These are phyloP conservation scores for Thera obeliscata DNA, from an alignment of 2,888 invertebrate genomes.

Conservation along the genomic window DNA sequence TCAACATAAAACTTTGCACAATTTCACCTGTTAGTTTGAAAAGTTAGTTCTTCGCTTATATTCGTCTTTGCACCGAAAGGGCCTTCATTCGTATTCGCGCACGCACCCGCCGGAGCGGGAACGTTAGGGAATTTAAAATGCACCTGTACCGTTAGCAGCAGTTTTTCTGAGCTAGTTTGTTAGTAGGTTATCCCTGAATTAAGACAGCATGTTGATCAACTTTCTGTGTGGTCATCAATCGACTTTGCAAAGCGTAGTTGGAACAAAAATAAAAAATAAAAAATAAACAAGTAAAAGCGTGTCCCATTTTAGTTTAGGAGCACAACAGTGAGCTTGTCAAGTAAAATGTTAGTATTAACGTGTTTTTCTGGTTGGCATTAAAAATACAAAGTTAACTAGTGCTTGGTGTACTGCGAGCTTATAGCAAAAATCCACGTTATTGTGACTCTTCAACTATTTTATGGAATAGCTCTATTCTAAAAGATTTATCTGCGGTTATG, in stretches of 20 bases:
- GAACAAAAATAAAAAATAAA: too few relatives aligned
- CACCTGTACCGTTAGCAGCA: conserved; percentile 12
- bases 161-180: not conserved
- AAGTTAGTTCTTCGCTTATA: conserved; percentile 20
- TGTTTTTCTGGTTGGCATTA: too few relatives aligned
- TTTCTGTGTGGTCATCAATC: too few relatives aligned
- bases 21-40: conserved; percentile 11
- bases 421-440: conserved; percentile 1
- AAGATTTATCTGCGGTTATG: not conserved
- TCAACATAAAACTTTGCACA: conserved; percentile 11
- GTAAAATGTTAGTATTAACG: too few relatives aligned
- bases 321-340: not conserved
- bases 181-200: too few relatives aligned
- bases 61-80: conserved; percentile 21
- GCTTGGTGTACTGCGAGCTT: not conserved
- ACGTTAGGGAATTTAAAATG: conserved; percentile 29
- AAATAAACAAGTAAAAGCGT: too few relatives aligned
- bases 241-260: too few relatives aligned
- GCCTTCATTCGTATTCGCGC: conserved; percentile 30
- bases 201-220: too few relatives aligned
- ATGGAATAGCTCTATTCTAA: not conserved
- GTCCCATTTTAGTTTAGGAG: too few relatives aligned
- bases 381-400: not conserved
- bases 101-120: conserved; percentile 22
- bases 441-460: not conserved